These are phyloP conservation scores for Podiceps cristatus DNA, from an alignment of 2,113 vertebrate genomes.

Conservation along the genomic window DNA sequence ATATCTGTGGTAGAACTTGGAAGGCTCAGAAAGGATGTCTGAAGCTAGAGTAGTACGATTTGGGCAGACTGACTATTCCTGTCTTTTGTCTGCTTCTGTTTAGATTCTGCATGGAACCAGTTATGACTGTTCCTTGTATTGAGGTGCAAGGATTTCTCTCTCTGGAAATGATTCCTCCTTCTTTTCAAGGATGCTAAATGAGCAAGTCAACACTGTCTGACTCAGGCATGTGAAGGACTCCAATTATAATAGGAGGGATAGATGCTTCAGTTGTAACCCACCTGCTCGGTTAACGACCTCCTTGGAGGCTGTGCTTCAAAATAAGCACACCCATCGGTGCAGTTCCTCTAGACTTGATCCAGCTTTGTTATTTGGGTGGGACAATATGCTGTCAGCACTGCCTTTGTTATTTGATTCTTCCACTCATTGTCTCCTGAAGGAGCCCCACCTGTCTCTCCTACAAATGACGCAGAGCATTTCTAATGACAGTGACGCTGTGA, in stretches of 20 bases:
- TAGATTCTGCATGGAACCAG: neutral
- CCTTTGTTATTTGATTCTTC: neutral
- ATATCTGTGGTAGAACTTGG: neutral
- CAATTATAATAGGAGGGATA: neutral
- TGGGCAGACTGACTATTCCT: neutral
- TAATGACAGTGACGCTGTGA: accelerated
- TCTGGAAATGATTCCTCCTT: neutral
- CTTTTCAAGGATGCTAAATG: neutral
- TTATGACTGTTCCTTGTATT: neutral
- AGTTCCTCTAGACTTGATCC: neutral
- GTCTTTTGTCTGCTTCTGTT: neutral
- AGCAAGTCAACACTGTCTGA: neutral
- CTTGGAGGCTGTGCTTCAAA: neutral
- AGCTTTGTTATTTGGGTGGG: neutral
- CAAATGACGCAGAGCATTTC: neutral
- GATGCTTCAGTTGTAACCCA: neutral
- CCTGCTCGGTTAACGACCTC: neutral
- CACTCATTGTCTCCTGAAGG: neutral
- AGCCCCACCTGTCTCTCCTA: neutral
- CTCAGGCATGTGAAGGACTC: neutral
- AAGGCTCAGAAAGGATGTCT: neutral
- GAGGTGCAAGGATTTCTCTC: neutral
- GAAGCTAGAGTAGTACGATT: neutral
- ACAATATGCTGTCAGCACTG: neutral
- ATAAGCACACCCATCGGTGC: accelerated